A percentile compares a stretch with the other conserved stretches of the same genome.
Evolutionary conservation across 1,140 invertebrate species (phyloP).

Genomic region (Arion vulgaris): DNA sequence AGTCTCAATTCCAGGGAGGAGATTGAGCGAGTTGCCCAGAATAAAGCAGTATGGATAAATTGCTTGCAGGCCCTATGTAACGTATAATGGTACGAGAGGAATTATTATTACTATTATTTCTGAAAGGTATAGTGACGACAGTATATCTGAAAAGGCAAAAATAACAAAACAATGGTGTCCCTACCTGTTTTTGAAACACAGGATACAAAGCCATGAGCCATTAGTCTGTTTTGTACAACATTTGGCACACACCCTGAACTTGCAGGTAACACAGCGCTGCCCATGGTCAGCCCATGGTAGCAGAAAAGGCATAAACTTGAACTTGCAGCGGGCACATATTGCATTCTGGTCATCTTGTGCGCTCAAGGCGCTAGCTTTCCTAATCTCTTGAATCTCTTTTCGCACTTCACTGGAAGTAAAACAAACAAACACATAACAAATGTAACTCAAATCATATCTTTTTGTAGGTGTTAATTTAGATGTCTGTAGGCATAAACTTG

Average conservation of each 20-base stretch:
- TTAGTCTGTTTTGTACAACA: conserved; percentile 7
- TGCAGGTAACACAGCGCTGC: conserved; percentile 23
- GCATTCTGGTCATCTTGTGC: conserved; percentile 27
- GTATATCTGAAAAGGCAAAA: not conserved
- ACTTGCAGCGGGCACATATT: conserved; percentile 36
- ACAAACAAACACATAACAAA: not conserved
- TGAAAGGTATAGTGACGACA: too few relatives aligned
- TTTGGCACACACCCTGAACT: conserved; percentile 25
- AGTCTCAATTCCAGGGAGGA: too few relatives aligned
- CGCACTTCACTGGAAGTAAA: conserved; percentile 9
- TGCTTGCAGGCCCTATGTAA: too few relatives aligned
- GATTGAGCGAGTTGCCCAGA: too few relatives aligned
- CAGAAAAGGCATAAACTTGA: conserved; percentile 7
- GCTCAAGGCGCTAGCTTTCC: conserved; percentile 9
- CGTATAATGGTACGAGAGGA: too few relatives aligned
- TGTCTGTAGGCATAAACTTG: too few relatives aligned
- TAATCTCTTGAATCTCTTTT: conserved; percentile 35
- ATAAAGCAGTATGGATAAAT: too few relatives aligned
- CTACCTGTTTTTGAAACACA: conserved; percentile 36
- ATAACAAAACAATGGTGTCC: not conserved
- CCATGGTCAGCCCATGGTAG: conserved; percentile 22
- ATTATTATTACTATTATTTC: too few relatives aligned
- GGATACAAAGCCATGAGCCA: conserved; percentile 8
- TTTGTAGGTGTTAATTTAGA: too few relatives aligned
- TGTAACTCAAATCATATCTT: too few relatives aligned